Evolutionary conservation across 92 coral and sea anemone species (phyloP), one percentile per base, ranked within the genome.

Genomic region (Epizoanthus fatuus): DNA sequence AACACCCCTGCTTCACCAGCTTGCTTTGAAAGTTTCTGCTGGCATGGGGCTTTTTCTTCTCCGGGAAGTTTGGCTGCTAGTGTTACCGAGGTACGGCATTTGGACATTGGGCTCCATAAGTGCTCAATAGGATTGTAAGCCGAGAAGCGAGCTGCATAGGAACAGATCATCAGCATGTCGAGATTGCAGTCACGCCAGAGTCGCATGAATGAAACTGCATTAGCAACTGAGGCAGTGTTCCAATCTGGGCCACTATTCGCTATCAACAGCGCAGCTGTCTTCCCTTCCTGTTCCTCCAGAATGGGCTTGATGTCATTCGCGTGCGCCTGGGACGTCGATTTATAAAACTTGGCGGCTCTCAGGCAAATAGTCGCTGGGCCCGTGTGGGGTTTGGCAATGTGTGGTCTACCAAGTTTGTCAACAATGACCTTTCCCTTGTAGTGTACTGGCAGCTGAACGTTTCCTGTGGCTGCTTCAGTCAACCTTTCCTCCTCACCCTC

Each of bases 41-140:
- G 52, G 70, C 72, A 78, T n/a, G 83, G 71, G 55, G 83, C 83
- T 59, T 78, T 78, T 69, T 59, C 45, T 42, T 78, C 57, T 8
- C 68, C 91, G 16, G 79, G 75, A 29, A 69, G 62, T 40, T 59
- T 49, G 13, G 91, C 69, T n/a, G 83, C 17, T 11, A 81, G 83
- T 19, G 65, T 73, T 10, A 81, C 87, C 4, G 74, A 63, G 16
- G 92, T 60, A 45, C 74, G 75, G 59, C 68, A 49, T 69, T 88
- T 83, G 25, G 77, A 84, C 81, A 84, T 53, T 2, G 81, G 91
- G 57, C 72, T 69, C 86, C 86, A 87, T 4, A 87, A 69, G 45
- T 80, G 91, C 73, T 87, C 91, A 39, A 87, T 80, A 4, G 64
- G 86, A 45, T 87, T 87, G 54, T 38, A 80, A 1, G 90, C 90